Conservation (phyloP, 2,888 invertebrate genomes). For the Lucinisca nassula region DNA sequence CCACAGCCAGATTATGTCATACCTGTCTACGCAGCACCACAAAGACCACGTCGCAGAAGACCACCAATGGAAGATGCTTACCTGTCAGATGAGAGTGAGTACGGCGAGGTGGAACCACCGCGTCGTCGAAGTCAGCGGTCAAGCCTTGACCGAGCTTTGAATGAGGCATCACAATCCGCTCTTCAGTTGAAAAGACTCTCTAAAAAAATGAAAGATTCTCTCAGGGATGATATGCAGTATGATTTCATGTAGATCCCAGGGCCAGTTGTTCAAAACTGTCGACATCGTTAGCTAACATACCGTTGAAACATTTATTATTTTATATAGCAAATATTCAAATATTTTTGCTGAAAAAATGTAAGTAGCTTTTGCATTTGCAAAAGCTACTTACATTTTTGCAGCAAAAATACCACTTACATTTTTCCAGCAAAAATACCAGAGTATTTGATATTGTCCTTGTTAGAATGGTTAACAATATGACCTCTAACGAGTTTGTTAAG, state of each 20-base stretch:
- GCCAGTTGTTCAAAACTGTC: too few species aligned
- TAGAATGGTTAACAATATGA: too few species aligned
- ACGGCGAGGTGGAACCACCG: constrained; percentile 70
- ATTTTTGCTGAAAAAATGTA: too few species aligned
- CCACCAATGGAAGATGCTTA: constrained; percentile 76
- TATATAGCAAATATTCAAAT: too few species aligned
- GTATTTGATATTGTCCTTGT: too few species aligned
- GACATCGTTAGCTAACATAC: too few species aligned
- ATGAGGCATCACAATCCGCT: constrained; percentile 79
- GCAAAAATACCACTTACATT: too few species aligned
- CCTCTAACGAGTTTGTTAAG: too few species aligned
- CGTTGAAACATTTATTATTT: too few species aligned
- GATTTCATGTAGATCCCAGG: constrained; percentile 60
- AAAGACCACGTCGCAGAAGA: constrained; percentile 72
- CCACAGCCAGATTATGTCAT: constrained; percentile 72
- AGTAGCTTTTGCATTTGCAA: too few species aligned
- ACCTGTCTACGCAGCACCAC: constrained; percentile 72
- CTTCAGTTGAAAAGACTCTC: constrained; percentile 82
- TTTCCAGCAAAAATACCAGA: too few species aligned
- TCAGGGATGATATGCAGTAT: constrained; percentile 80
- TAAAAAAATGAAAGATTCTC: constrained; percentile 81
- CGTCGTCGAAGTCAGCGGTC: constrained; percentile 63
- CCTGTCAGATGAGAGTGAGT: constrained; percentile 77
- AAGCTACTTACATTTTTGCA: too few species aligned
- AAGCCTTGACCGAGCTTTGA: constrained; percentile 76